Conservation (phyloP, 2,797 vertebrate species). For the Gallinago nigripennis region DNA sequence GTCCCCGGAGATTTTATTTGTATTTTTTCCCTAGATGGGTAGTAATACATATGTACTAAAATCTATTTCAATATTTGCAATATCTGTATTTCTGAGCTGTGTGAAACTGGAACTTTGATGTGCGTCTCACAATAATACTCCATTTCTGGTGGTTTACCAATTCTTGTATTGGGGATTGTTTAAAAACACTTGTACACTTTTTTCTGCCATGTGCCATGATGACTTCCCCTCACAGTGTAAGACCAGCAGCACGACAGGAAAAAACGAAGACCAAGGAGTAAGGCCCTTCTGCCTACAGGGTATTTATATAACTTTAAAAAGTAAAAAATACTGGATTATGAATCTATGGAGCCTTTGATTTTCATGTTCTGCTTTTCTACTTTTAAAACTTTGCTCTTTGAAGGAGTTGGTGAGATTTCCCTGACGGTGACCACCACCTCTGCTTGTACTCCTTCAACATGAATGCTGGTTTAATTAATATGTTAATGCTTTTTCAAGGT, state of each 20-base stretch:
- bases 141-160: neutral
- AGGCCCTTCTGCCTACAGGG: fast-evolving
- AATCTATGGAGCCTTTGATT: no score
- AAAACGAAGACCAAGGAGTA: neutral
- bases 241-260: neutral
- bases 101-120: neutral
- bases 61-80: neutral
- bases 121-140: neutral
- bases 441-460: fast-evolving
- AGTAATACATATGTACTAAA: neutral
- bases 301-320: neutral
- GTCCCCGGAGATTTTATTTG: neutral
- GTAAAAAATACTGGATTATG: no score
- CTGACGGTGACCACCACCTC: fast-evolving
- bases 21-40: neutral
- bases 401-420: fast-evolving
- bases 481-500: neutral
- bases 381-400: no score
- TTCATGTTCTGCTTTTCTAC: fast-evolving
- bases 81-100: neutral
- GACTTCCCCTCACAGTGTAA: neutral
- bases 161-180: neutral
- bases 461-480: neutral
- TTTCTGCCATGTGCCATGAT: neutral
- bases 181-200: neutral